Percentiles rank a stretch among this genome's conserved stretches.
These are phyloP conservation scores for Zoanthus gigantus DNA, from an alignment of 92 coral and sea anemone genomes.

Conservation along the genomic window DNA sequence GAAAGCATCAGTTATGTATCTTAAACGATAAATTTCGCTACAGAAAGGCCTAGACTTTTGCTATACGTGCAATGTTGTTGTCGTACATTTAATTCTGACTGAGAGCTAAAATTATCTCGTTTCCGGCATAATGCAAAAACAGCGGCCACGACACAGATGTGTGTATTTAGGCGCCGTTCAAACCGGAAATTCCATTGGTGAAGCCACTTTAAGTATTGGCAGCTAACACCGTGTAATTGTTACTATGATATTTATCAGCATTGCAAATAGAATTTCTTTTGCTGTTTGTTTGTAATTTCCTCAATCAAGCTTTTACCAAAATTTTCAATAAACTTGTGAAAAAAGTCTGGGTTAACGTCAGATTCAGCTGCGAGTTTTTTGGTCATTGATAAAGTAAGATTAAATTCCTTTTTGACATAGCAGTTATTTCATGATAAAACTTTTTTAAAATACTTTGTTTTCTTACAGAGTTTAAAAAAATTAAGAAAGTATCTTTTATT, in stretches of 20 bases:
- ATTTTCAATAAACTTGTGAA: neutral
- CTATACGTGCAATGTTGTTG: neutral
- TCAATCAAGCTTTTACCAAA: neutral
- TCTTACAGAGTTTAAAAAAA: neutral
- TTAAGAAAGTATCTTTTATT: neutral
- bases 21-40: neutral
- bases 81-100: neutral
- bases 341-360: neutral
- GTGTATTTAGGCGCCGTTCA: constrained; percentile 9
- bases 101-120: constrained; percentile 41
- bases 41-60: neutral
- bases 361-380: neutral
- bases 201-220: constrained; percentile 3
- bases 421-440: neutral
- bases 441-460: neutral
- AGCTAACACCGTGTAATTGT: constrained; percentile 40
- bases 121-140: constrained; percentile 33
- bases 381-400: neutral
- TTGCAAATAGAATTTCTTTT: neutral
- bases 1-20: neutral
- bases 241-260: constrained; percentile 9
- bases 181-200: constrained; percentile 46
- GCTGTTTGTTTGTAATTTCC: neutral
- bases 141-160: constrained; percentile 49
- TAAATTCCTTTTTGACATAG: neutral